Base-by-base conservation (phyloP, 1,140 invertebrate species). In the Alviniconcha marisindica region DNA sequence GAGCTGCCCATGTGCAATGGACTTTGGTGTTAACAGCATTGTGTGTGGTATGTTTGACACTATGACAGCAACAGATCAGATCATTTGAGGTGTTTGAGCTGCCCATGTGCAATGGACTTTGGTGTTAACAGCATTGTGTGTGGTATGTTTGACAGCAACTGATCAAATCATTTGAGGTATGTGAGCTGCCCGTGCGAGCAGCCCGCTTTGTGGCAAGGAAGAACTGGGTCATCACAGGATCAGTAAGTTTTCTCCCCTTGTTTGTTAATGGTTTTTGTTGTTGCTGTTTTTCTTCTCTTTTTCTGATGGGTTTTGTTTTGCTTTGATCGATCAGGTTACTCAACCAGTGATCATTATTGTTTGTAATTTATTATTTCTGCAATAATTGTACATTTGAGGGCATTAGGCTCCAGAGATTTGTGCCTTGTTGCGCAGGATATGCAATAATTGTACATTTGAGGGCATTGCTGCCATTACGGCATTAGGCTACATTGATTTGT, bases 141-240 rank as follows among this genome's bases (percentile, higher is more conserved):
- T 56, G 78, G 14, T 73, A 48, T 48, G 3, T 82, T 69, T 92
- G 91, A 54, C 91, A 95, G 93, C 96, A 96, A 89, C 93, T 98
- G 33, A 96, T 99, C 51, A 99, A 99, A 93, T 97, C 97, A 44
- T 99, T 99, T 94, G 98, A 97, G 94, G 92, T 99, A 5, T 99
- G 98, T 93, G 98, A 99, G 90, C 91, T 99, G 28, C 99, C 99
- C 0, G 98, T 99, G 0, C 94, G 99, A 89, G 96, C 97, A 5
- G 98, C 97, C 0, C 97, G 97, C 89, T 99, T 99, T 94, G 97
- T 99, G 18, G 96, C 98, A 0, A 94, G 99, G 38, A 99, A 99
- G 91, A 99, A 99, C 93, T 99, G 99, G 99, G 96, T 99, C 38
- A 95, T 99, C 44, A 98, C 97, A 18, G 99, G 99, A 48, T 99